phyloP scores from a whole-genome alignment of 2,888 invertebrate species.

The Mythimna pallens region DNA sequence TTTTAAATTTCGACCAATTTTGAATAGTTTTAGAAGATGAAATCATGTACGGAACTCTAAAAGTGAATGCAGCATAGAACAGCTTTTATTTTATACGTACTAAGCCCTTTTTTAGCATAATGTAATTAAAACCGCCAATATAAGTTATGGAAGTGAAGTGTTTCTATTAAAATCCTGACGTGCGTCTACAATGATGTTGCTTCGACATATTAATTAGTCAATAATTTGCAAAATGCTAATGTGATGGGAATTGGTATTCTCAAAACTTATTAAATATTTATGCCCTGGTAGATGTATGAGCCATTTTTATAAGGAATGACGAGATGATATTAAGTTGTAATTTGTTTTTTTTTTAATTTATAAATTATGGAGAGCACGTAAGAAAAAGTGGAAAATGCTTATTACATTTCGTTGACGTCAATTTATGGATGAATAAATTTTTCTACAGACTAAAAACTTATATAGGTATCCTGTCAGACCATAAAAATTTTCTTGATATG shows the following conservation, averaged over 20 bases:
- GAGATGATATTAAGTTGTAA: constrained; percentile 37
- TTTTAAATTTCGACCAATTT: too few species aligned
- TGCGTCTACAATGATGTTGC: constrained; percentile 40
- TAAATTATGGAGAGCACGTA: constrained; percentile 2
- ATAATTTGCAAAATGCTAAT: constrained; percentile 63
- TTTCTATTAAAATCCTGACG: constrained; percentile 57
- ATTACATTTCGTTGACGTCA: neutral
- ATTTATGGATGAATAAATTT: constrained; percentile 9
- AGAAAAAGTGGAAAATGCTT: constrained; percentile 16
- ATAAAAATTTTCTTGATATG: neutral
- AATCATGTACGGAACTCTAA: constrained; percentile 21
- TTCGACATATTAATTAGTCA: constrained; percentile 54
- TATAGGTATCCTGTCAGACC: neutral
- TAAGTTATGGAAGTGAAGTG: constrained; percentile 35
- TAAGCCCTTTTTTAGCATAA: constrained; percentile 41
- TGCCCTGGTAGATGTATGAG: constrained; percentile 17
- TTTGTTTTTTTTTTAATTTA: constrained; percentile 33
- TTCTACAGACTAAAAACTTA: neutral
- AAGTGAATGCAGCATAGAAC: constrained; percentile 19
- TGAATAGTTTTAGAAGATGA: neutral
- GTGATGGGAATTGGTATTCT: constrained; percentile 41
- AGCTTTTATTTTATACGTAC: constrained; percentile 32
- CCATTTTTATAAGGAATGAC: constrained; percentile 18
- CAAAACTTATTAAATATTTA: constrained; percentile 55
- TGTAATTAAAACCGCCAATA: constrained; percentile 38